These are phyloP conservation scores for Erythrolamprus reginae DNA, from an alignment of 2,113 vertebrate genomes.

Conservation along the genomic window DNA sequence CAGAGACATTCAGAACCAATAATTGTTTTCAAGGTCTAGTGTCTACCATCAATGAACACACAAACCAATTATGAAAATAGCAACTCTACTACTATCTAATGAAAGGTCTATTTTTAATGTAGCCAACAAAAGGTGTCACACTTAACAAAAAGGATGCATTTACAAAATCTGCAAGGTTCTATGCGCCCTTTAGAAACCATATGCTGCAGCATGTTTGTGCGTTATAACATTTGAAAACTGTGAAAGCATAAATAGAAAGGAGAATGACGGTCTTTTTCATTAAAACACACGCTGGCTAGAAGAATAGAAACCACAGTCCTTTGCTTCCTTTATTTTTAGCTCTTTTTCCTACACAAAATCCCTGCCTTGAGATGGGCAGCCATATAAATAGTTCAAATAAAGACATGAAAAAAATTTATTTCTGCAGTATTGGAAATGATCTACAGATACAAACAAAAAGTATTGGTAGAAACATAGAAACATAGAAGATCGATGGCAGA, in stretches of 20 bases:
- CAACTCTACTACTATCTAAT: conserved; percentile 35
- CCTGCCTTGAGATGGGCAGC: not conserved
- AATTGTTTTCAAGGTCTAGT: conserved; percentile 15
- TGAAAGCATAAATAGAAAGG: not conserved
- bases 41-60: conserved; percentile 33
- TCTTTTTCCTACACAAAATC: not conserved
- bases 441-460: not conserved
- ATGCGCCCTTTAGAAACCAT: not conserved
- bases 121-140: conserved; percentile 20
- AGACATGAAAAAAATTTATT: not conserved
- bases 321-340: not conserved
- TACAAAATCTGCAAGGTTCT: not conserved
- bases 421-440: not conserved
- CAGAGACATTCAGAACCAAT: conserved; percentile 37
- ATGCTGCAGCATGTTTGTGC: not conserved
- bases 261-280: fast-evolving
- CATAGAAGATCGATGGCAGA: too few species aligned
- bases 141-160: conserved; percentile 2
- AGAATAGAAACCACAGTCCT: not conserved
- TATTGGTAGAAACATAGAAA: too few species aligned
- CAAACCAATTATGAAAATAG: not conserved
- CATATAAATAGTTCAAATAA: not conserved
- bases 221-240: not conserved
- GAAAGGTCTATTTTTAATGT: conserved; percentile 51
- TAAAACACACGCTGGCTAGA: not conserved